These are phyloP conservation scores for Parnassius orleans DNA, from an alignment of 2,888 invertebrate species.

Conservation along the genomic window DNA sequence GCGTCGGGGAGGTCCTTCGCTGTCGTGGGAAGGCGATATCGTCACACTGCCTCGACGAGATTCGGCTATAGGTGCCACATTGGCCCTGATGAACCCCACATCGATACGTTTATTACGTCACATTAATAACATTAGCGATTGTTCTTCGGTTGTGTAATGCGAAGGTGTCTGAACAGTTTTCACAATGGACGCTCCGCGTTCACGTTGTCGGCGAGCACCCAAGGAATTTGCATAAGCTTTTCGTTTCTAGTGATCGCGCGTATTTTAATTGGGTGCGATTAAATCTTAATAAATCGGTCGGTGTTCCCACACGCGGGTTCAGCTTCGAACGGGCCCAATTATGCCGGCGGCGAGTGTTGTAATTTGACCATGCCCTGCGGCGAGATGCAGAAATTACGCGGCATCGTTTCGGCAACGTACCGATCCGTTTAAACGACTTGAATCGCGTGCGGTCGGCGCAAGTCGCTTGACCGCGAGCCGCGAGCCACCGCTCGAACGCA, in stretches of 20 bases:
- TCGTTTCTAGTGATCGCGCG: conserved; percentile 50
- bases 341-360: conserved; percentile 64
- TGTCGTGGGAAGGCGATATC: conserved; percentile 67
- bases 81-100: conserved; percentile 30
- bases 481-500: conserved; percentile 57
- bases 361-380: conserved; percentile 69
- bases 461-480: conserved; percentile 36
- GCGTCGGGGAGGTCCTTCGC: conserved; percentile 69
- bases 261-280: conserved; percentile 76
- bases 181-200: conserved; percentile 43
- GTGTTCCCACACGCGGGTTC: conserved; percentile 65
- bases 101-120: conserved; percentile 24
- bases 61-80: conserved; percentile 39
- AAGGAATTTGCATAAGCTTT: conserved; percentile 63
- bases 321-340: conserved; percentile 57
- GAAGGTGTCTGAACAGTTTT: conserved; percentile 3
- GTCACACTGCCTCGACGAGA: conserved; percentile 44
- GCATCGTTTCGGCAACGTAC: conserved; percentile 53
- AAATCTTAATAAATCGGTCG: conserved; percentile 77
- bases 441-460: conserved; percentile 59
- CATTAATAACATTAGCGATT: conserved; percentile 19
- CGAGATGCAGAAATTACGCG: conserved; percentile 64
- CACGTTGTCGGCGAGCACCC: conserved; percentile 41
- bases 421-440: conserved; percentile 30
- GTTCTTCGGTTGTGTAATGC: conserved; percentile 13